These are phyloP conservation scores for Atrina japonica DNA, from an alignment of 2,888 invertebrate species.

Conservation along the genomic window DNA sequence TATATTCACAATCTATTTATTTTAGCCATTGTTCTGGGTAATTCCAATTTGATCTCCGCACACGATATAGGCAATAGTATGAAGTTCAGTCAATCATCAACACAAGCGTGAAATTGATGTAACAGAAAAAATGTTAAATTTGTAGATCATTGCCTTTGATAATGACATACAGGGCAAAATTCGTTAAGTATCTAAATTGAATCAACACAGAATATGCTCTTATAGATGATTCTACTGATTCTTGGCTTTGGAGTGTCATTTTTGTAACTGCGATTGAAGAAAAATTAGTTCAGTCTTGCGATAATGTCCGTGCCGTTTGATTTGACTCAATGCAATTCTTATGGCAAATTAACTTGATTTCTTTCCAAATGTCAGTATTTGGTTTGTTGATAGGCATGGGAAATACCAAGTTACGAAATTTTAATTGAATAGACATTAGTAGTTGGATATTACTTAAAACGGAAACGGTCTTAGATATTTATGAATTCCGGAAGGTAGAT, in stretches of 20 bases:
- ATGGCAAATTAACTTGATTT: too few relatives aligned
- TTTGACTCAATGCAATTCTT: too few relatives aligned
- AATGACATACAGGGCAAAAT: constrained; percentile 31
- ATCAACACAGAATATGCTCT: constrained; percentile 34
- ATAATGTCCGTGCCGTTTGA: too few relatives aligned
- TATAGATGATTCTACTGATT: constrained; percentile 32
- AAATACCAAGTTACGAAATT: too few relatives aligned
- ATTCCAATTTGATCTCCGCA: constrained; percentile 6
- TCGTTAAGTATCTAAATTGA: constrained; percentile 40
- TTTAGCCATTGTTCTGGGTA: neutral
- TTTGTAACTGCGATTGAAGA: constrained; percentile 4
- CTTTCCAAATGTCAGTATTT: too few relatives aligned
- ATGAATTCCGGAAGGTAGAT: too few relatives aligned
- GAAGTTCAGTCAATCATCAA: constrained; percentile 27
- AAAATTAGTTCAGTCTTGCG: constrained; percentile 6
- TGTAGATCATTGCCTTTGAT: constrained; percentile 36
- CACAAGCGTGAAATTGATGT: constrained; percentile 38
- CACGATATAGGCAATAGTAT: constrained; percentile 7
- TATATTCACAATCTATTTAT: too few relatives aligned
- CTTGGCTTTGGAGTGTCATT: constrained; percentile 30
- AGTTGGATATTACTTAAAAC: too few relatives aligned
- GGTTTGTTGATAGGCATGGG: too few relatives aligned
- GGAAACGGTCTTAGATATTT: too few relatives aligned
- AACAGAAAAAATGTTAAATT: constrained; percentile 29
- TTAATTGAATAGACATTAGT: too few relatives aligned